Evolutionary conservation across 2,113 vertebrate species (phyloP), one percentile per base, ranked within the genome.

Genomic region (Uria lomvia): DNA sequence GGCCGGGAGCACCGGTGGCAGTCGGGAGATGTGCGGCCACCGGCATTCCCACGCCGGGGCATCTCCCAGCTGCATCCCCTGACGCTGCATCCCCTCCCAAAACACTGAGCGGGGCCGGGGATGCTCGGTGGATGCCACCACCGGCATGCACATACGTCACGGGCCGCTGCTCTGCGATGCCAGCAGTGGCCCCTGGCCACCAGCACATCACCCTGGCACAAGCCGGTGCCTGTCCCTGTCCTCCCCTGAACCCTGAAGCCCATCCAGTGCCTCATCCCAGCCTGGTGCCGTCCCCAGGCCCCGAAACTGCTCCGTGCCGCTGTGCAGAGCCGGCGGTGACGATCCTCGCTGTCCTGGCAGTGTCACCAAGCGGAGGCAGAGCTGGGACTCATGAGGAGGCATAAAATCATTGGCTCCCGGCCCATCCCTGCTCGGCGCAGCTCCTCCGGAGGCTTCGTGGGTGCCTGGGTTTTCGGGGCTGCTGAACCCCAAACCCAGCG

Each of bases 341-440:
- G 1, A 5, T 42, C 38, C 23, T 58, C 6, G 0, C 38, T 55
- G 8, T 21, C 20, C 14, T 24, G 2, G 1, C 1, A 0, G n/a
- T 34, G 72, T 20, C 83, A 79, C 47, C 12, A 1, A 42, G 6
- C 5, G 2, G 43, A 66, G 68, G 26, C 59, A 29, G 77, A n/a
- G 87, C 75, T 13, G 47, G 60, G 55, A 36, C 36, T 36, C 38
- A 20, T 0, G 2, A 62, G 26, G 29, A 47, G 43, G 42, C 67
- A 43, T 18, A 5, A 38, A 62, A 71, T 10, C 13, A 0, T 29
- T 72, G 19, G 22, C 43, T 59, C 43, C 50, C 4, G 0, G 49
- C 65, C 68, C 29, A 7, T 49, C 18, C 29, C 59, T 8, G 24
- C 72, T 42, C 13, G 0, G 12, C 4, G 11, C 32, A 32, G 17